phyloP scores from a whole-genome alignment of 2,797 vertebrate species.

The Psittacula echo region DNA sequence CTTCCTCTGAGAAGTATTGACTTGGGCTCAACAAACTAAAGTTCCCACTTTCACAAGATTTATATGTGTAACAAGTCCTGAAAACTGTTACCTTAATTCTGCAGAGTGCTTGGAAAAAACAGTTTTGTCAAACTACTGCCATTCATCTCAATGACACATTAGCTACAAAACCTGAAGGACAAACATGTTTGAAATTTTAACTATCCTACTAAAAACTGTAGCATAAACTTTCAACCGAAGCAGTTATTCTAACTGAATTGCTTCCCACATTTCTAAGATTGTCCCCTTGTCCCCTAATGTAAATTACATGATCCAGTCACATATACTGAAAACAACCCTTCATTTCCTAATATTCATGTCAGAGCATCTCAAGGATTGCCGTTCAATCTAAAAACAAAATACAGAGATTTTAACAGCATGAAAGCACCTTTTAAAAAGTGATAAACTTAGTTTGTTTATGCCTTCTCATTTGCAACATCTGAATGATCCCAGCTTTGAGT shows the following conservation, averaged over 20 bases:
- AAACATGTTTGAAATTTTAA: background rate
- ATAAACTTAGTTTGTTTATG: background rate
- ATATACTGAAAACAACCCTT: background rate
- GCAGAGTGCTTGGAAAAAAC: background rate
- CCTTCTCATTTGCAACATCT: background rate
- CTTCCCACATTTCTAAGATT: background rate
- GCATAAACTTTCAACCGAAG: background rate
- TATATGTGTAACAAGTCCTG: background rate
- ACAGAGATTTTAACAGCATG: background rate
- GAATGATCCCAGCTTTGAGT: background rate
- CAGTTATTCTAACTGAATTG: background rate
- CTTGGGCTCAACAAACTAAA: background rate
- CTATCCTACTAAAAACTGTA: background rate
- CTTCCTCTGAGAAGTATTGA: background rate
- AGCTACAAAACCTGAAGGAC: background rate
- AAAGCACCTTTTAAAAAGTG: background rate
- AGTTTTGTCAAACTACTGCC: background rate
- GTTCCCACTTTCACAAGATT: background rate
- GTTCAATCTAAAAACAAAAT: background rate
- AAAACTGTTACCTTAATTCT: background rate
- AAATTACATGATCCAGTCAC: background rate
- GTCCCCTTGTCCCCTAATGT: background rate
- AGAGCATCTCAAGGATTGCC: background rate
- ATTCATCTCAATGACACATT: background rate
- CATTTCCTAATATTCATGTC: background rate